Evolutionary conservation across 35 echinoderm and acorn worm species (phyloP).

Genomic region (Patiria miniata): DNA sequence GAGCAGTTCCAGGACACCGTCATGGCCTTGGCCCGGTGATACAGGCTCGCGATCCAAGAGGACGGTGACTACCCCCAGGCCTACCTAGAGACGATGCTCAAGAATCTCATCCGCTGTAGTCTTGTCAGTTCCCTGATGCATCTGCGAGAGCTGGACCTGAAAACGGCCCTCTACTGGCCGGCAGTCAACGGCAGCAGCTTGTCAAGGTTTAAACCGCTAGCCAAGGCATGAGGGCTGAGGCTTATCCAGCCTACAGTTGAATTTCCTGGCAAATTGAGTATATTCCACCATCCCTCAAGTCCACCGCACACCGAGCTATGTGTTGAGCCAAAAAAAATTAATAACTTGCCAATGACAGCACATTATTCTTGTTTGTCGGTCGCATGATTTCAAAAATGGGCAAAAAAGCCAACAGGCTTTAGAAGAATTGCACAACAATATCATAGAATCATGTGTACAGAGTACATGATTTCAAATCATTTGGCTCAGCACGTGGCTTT

Average conservation of each 20-base stretch:
- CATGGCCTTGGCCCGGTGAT: neutral
- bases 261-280: neutral
- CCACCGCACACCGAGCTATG: no score
- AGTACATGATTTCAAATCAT: no score
- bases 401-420: no score
- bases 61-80: neutral
- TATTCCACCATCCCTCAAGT: no score
- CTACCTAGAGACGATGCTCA: constrained; percentile 25
- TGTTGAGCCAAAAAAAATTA: no score
- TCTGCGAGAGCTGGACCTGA: constrained; percentile 28
- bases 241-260: neutral
- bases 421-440: no score
- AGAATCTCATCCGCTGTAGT: neutral
- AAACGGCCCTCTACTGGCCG: constrained; percentile 32
- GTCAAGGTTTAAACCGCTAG: neutral
- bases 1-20: constrained; percentile 31
- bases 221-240: neutral
- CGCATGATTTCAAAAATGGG: no score
- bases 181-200: neutral
- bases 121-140: constrained; percentile 43
- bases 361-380: no score
- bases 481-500: no score
- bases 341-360: no score
- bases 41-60: constrained; percentile 32
- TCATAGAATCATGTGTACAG: no score